A percentile compares a stretch with the other conserved stretches of the same genome.
Conservation (phyloP, 2,113 vertebrate genomes). For the Python bivittatus region DNA sequence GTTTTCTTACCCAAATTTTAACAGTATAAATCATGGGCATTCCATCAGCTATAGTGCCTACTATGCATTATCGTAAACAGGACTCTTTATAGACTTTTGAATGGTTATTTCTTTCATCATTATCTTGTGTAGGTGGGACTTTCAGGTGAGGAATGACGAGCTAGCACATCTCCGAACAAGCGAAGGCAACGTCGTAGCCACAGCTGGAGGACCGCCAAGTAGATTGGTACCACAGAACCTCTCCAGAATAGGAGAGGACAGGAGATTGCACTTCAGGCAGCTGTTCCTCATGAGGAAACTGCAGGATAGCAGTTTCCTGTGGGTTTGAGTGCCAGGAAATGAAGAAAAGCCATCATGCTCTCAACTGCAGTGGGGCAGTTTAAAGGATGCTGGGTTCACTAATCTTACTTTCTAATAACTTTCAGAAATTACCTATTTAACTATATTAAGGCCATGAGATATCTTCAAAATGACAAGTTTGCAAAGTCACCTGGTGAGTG, state of each 20-base stretch:
- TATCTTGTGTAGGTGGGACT: background rate
- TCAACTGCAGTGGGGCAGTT: background rate
- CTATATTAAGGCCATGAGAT: background rate
- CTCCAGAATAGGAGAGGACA: background rate
- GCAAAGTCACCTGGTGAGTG: background rate
- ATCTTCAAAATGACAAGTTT: background rate
- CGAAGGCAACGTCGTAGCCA: background rate
- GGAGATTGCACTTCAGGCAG: background rate
- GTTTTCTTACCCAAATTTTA: slow-evolving; percentile 33
- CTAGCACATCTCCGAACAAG: no score
- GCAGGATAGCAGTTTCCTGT: background rate
- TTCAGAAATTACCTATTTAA: background rate
- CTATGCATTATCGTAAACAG: background rate
- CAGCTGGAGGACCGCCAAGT: background rate
- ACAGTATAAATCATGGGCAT: background rate
- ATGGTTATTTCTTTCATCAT: background rate
- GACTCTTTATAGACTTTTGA: background rate
- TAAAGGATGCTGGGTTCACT: background rate
- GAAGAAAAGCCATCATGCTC: background rate
- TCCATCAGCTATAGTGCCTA: background rate
- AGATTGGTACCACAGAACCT: background rate
- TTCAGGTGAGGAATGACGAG: background rate
- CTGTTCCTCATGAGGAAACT: background rate
- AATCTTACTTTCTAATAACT: background rate
- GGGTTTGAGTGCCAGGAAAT: background rate